Evolutionary conservation across 2,888 invertebrate genomes (phyloP).

Genomic region (Allolobophora icterica): DNA sequence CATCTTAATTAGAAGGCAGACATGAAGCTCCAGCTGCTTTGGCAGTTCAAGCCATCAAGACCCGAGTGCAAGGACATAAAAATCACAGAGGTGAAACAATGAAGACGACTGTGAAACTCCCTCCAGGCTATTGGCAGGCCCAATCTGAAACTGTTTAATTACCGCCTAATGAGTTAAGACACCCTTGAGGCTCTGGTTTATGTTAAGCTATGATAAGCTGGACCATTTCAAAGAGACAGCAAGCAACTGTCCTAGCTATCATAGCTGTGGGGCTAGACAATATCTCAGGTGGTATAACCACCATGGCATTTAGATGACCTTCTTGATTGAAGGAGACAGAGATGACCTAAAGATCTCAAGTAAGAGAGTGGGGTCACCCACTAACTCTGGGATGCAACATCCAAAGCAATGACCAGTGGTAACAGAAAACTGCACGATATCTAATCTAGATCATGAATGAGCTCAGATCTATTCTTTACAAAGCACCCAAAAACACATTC

Average conservation of each 20-base stretch:
- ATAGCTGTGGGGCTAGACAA: neutral
- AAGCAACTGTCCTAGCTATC: conserved; percentile 8
- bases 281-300: neutral
- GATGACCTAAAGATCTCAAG: neutral
- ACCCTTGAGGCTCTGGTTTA: conserved; percentile 3
- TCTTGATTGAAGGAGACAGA: neutral
- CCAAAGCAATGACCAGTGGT: neutral
- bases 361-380: neutral
- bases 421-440: neutral
- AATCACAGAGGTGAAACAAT: neutral
- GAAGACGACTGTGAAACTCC: neutral
- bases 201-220: neutral
- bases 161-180: conserved; percentile 17
- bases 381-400: neutral
- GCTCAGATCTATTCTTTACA: neutral
- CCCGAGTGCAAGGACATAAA: conserved; percentile 5
- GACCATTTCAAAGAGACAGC: neutral
- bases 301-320: neutral
- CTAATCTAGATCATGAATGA: neutral
- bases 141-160: neutral
- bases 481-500: neutral
- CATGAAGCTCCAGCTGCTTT: neutral
- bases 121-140: neutral
- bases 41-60: neutral
- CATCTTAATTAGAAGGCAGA: neutral